Base-by-base conservation (phyloP, 2,113 vertebrate species). In the Symphodus melops region DNA sequence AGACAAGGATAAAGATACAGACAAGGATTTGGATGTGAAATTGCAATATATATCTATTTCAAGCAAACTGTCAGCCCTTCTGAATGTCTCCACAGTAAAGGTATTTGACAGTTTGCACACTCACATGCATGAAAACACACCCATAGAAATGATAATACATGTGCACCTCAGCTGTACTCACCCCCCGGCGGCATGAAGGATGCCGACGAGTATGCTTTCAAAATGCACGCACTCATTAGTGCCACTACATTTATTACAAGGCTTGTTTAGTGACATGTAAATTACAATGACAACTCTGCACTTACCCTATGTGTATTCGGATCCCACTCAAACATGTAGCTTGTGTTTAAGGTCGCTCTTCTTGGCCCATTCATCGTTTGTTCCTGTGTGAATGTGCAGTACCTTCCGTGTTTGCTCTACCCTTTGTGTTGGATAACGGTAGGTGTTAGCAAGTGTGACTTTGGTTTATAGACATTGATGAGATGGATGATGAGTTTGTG, bases 401-500 rank as follows among this genome's bases (percentile, higher is more conserved):
- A 13, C 8, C 23, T 14, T 7, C 37, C 8, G 7, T 33, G 12
- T 55, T 10, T 3, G 13, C 62, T 21, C 13, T 14, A 20, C 17
- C 19, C 14, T 73, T 64, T 62, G 53, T 68, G 49, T 59, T 51
- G 41, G 11, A 61, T 74, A 55, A 60, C 57, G 69, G 75, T 69
- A 63, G 21, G 53, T 53, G 23, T 88, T 48, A 64, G 33, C 49
- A 23, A 61, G 81, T 76, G 79, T 82, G 80, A 72, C 82, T 77
- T 59, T 72, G 59, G 9, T 58, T 85, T 59, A 88, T 82, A n/a
- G 68, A 79, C 69, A 75, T 23, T 84, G 73, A 85, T 85, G 72
- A 86, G 77, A 77, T 36, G 41, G 48, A 8, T 86, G 85, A 90
- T 87, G 79, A 77, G 77, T 72, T 83, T 61, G 73, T 28, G n/a